These are phyloP conservation scores for Gorilla gorilla DNA, from an alignment of 2,113 vertebrate genomes.

Conservation along the genomic window DNA sequence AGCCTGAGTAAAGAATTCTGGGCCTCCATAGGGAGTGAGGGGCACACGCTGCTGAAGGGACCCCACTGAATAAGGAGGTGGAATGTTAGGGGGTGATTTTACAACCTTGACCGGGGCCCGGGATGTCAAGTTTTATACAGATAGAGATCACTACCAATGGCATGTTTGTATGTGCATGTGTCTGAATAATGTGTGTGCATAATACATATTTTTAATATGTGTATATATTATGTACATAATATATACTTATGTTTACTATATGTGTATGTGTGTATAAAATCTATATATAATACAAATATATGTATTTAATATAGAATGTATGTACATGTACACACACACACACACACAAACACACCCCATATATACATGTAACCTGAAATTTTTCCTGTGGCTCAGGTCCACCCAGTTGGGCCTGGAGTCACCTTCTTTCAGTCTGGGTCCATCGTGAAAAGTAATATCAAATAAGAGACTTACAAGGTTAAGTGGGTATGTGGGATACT, in stretches of 20 bases:
- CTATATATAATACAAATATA: not conserved
- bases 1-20: not conserved
- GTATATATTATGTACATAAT: no score
- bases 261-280: not conserved
- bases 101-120: not conserved
- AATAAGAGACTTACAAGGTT: not conserved
- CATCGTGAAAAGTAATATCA: not conserved
- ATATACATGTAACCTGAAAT: not conserved
- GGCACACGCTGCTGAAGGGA: not conserved
- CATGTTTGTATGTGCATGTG: not conserved
- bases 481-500: not conserved
- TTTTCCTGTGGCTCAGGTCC: not conserved
- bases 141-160: not conserved
- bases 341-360: no score
- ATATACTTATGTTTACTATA: not conserved
- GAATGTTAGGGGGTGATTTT: not conserved
- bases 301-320: not conserved
- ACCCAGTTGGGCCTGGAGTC: not conserved
- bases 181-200: no score
- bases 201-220: not conserved
- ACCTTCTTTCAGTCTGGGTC: not conserved
- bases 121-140: not conserved
- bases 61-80: not conserved
- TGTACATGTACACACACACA: not conserved
- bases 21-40: not conserved